These are phyloP conservation scores for Tyrannus savana DNA, from an alignment of 2,113 vertebrate genomes.

Conservation along the genomic window DNA sequence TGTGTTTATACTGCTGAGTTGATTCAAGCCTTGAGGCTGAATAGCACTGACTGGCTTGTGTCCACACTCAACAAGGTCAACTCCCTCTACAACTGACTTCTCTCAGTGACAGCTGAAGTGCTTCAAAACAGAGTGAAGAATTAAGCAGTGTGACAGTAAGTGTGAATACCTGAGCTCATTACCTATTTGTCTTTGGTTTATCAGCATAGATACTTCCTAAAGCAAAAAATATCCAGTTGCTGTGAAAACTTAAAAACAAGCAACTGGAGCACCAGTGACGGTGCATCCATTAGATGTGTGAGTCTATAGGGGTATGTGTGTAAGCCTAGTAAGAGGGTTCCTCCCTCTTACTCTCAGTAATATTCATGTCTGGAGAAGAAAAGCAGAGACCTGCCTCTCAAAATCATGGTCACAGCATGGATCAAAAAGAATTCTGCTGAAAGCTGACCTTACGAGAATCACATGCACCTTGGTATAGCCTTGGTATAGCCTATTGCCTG, in stretches of 20 bases:
- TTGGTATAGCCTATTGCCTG: background rate
- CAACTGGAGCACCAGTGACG: fast-evolving
- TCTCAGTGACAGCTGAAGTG: background rate
- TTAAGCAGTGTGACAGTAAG: background rate
- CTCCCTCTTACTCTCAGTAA: background rate
- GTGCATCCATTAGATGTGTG: background rate
- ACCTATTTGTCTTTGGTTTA: background rate
- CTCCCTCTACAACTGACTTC: background rate
- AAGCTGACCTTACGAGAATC: background rate
- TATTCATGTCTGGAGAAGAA: background rate
- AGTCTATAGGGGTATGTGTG: background rate
- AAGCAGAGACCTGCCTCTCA: background rate
- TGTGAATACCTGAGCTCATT: background rate
- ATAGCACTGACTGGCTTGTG: constrained; percentile 20
- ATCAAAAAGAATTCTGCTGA: background rate
- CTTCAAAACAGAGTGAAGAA: background rate
- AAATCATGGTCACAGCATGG: background rate
- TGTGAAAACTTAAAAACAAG: background rate
- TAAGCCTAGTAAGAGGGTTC: background rate
- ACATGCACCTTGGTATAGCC: background rate
- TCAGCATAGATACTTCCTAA: background rate
- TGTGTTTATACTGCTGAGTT: constrained; percentile 42
- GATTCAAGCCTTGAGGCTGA: constrained; percentile 41
- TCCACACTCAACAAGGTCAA: constrained; percentile 1
- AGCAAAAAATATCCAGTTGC: background rate